Evolutionary conservation across 2,888 invertebrate genomes (phyloP).

Genomic region (Elysia crispata): DNA sequence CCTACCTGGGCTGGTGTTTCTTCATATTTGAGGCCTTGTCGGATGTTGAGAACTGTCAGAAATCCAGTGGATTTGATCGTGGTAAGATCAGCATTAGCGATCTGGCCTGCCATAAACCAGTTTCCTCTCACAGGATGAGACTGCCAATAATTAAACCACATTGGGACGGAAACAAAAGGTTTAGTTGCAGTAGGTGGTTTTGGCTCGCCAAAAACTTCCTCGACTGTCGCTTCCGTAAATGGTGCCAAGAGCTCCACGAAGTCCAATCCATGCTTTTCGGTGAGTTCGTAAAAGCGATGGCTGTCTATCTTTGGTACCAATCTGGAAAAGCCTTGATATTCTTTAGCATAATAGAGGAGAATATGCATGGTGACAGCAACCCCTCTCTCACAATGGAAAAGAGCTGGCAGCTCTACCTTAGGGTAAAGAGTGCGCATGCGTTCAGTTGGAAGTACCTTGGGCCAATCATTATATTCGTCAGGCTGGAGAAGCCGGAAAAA

Average conservation of each 20-base stretch:
- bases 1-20: too few relatives aligned
- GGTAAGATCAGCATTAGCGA: slow-evolving; percentile 60
- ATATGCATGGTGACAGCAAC: slow-evolving; percentile 63
- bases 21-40: slow-evolving; percentile 54
- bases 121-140: slow-evolving; percentile 66
- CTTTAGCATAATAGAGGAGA: slow-evolving; percentile 64
- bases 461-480: slow-evolving; percentile 61
- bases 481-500: slow-evolving; percentile 59
- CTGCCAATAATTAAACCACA: slow-evolving; percentile 68
- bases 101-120: slow-evolving; percentile 69
- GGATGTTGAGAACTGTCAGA: slow-evolving; percentile 63
- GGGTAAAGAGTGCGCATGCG: slow-evolving; percentile 55
- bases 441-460: slow-evolving; percentile 58
- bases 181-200: slow-evolving; percentile 46
- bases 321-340: slow-evolving; percentile 56
- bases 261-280: slow-evolving; percentile 65
- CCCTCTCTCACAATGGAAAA: slow-evolving; percentile 61
- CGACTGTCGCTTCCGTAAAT: slow-evolving; percentile 56
- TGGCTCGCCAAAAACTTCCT: slow-evolving; percentile 53
- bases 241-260: slow-evolving; percentile 51
- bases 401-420: slow-evolving; percentile 53
- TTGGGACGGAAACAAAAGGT: slow-evolving; percentile 55
- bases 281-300: slow-evolving; percentile 61
- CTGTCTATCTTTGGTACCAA: slow-evolving; percentile 61
- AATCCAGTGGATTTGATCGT: slow-evolving; percentile 61